Percentiles rank a stretch among this genome's conserved stretches.
These are phyloP conservation scores for Conus betulinus DNA, from an alignment of 1,140 invertebrate genomes.

Conservation along the genomic window DNA sequence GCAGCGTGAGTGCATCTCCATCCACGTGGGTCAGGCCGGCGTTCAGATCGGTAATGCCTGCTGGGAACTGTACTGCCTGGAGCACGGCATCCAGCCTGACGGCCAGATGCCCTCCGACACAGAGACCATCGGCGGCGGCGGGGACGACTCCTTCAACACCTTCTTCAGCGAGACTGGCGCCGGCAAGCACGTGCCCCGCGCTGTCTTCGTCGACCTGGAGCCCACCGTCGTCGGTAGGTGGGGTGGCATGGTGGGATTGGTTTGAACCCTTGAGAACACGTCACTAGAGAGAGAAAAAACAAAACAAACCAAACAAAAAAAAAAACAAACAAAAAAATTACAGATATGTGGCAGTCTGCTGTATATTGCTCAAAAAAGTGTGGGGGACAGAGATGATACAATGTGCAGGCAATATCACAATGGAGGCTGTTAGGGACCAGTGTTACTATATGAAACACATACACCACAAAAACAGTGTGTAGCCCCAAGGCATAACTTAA, in stretches of 20 bases:
- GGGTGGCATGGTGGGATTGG: background rate
- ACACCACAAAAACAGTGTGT: too few species aligned
- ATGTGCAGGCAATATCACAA: background rate
- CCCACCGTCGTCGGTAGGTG: conserved; percentile 1
- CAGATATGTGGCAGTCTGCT: background rate
- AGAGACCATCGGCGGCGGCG: background rate
- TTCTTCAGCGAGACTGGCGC: conserved; percentile 3
- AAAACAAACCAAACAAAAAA: background rate
- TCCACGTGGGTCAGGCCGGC: background rate
- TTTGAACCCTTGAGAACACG: background rate
- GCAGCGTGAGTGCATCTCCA: too few species aligned
- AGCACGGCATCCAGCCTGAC: background rate
- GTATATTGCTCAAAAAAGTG: background rate
- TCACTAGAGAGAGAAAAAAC: background rate
- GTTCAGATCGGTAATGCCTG: background rate
- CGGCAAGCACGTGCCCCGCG: too few species aligned
- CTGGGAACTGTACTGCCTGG: background rate
- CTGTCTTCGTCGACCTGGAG: conserved; percentile 7
- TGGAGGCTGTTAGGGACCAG: too few species aligned
- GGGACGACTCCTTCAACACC: background rate
- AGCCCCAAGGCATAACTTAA: too few species aligned
- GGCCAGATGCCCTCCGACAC: background rate
- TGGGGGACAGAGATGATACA: background rate
- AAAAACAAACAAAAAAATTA: background rate
- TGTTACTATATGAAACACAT: too few species aligned